phyloP scores from a whole-genome alignment of 2,797 vertebrate species.

The Antrozous pallidus region DNA sequence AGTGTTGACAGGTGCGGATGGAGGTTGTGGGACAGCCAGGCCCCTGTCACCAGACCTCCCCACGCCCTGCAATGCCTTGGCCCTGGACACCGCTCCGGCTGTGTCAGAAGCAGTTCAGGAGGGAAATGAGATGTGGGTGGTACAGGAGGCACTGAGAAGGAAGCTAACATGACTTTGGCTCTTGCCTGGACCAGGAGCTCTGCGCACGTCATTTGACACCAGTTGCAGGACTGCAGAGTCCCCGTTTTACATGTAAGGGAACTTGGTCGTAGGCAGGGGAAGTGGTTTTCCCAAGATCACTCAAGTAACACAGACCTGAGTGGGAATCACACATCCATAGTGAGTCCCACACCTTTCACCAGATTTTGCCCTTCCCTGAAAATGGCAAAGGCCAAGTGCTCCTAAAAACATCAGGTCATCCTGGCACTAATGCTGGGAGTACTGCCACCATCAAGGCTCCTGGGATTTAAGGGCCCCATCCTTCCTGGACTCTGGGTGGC shows the following conservation, averaged over 20 bases:
- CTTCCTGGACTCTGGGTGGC: background rate
- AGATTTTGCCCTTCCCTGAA: background rate
- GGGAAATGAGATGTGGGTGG: background rate
- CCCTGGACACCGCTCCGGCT: background rate
- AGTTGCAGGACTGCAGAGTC: too few species aligned
- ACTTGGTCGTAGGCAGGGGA: background rate
- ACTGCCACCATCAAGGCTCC: rapidly evolving
- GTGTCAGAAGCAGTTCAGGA: background rate
- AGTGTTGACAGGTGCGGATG: rapidly evolving
- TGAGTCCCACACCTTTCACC: rapidly evolving
- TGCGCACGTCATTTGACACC: rapidly evolving
- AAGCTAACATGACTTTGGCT: rapidly evolving
- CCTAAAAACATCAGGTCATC: background rate
- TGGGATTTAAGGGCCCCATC: background rate
- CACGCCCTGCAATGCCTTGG: rapidly evolving
- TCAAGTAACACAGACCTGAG: background rate
- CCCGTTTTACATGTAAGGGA: background rate
- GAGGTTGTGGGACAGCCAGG: background rate
- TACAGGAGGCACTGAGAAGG: background rate
- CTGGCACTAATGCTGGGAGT: too few species aligned
- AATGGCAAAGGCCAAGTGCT: background rate
- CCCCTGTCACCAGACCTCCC: background rate
- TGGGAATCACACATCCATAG: rapidly evolving
- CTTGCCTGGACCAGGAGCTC: rapidly evolving
- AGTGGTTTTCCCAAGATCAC: background rate